These are phyloP conservation scores for Chamaetylas fuelleborni DNA, from an alignment of 2,113 vertebrate genomes.

Conservation along the genomic window DNA sequence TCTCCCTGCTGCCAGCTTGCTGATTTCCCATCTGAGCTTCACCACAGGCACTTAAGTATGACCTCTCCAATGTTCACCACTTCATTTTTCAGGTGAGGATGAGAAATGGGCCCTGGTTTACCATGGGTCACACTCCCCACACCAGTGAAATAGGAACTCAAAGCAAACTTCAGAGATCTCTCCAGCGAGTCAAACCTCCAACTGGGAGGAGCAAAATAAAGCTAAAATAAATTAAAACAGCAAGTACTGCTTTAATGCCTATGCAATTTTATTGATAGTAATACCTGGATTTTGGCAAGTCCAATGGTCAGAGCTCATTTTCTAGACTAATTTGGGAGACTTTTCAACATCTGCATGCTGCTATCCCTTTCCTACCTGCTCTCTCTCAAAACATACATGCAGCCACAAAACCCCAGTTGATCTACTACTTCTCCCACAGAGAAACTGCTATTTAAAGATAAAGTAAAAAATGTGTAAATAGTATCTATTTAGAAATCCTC, in stretches of 20 bases:
- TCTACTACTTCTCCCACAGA: background rate
- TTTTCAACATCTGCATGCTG: background rate
- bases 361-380: background rate
- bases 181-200: background rate
- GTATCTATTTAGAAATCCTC: background rate
- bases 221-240: background rate
- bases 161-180: background rate
- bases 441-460: background rate
- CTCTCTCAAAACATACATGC: background rate
- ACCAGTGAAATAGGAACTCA: background rate
- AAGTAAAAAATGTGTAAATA: background rate
- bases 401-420: background rate
- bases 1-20: background rate
- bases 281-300: background rate
- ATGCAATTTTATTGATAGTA: background rate
- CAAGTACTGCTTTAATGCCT: background rate
- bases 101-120: background rate
- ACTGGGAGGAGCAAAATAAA: background rate
- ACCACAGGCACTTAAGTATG: background rate
- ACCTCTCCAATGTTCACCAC: background rate
- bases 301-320: background rate
- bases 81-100: background rate
- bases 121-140: background rate
- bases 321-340: background rate
- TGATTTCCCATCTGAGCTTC: background rate